These are phyloP conservation scores for Pseudobourletiella spinata DNA, from an alignment of 1,140 invertebrate species.

Conservation along the genomic window DNA sequence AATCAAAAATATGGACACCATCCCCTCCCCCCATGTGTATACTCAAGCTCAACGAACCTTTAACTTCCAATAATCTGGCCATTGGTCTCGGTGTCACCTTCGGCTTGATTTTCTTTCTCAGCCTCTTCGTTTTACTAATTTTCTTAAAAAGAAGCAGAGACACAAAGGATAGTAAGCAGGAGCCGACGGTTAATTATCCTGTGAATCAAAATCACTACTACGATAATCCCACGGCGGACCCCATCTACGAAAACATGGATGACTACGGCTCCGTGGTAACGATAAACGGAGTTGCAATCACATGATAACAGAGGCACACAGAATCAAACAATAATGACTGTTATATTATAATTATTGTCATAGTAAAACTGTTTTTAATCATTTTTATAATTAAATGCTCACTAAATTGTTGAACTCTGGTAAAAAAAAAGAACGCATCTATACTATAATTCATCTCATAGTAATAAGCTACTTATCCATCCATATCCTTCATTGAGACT, in stretches of 20 bases:
- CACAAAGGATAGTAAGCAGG: constrained; percentile 15
- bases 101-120: constrained; percentile 37
- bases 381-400: neutral
- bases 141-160: constrained; percentile 14
- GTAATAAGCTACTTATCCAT: too few species aligned
- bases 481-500: too few species aligned
- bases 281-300: constrained; percentile 30
- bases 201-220: constrained; percentile 21
- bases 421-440: too few species aligned
- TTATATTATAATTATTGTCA: neutral
- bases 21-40: constrained; percentile 25
- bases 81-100: constrained; percentile 42
- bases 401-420: too few species aligned
- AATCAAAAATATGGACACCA: constrained; percentile 35
- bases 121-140: constrained; percentile 38
- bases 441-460: too few species aligned
- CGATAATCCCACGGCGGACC: constrained; percentile 32
- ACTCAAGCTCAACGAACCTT: constrained; percentile 22
- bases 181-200: constrained; percentile 30
- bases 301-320: constrained; percentile 15
- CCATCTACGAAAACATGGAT: constrained; percentile 34
- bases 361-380: neutral
- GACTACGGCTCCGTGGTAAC: constrained; percentile 31
- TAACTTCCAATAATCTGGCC: constrained; percentile 38
- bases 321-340: neutral